These are phyloP conservation scores for Calameuta filiformis DNA, from an alignment of 2,888 invertebrate genomes.

Conservation along the genomic window DNA sequence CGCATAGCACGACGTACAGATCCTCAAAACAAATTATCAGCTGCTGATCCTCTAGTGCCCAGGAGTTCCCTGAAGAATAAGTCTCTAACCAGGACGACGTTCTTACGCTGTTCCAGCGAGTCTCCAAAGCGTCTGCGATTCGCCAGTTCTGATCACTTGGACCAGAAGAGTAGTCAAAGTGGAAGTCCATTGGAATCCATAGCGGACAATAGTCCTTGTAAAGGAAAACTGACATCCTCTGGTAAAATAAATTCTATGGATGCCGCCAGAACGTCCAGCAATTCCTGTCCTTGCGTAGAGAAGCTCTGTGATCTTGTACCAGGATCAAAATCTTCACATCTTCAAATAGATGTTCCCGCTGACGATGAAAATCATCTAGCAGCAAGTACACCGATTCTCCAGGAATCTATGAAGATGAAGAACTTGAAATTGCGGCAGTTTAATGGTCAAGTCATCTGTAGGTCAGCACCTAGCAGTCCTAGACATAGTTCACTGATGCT, in stretches of 20 bases:
- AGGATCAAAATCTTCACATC: background rate
- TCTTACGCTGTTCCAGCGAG: constrained; percentile 80
- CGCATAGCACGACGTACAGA: constrained; percentile 67
- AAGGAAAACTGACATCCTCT: constrained; percentile 66
- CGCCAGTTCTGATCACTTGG: constrained; percentile 76
- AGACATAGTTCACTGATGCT: constrained; percentile 42
- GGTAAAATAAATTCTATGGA: constrained; percentile 68
- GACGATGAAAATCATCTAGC: constrained; percentile 11
- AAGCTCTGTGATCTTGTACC: constrained; percentile 56
- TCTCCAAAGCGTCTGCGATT: constrained; percentile 86
- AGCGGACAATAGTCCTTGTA: constrained; percentile 70
- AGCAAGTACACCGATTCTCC: constrained; percentile 22
- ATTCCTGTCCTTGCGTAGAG: constrained; percentile 81
- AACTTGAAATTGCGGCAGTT: constrained; percentile 29
- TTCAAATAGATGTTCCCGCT: background rate
- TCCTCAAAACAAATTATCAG: constrained; percentile 34
- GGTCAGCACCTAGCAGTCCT: constrained; percentile 56
- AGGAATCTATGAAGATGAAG: constrained; percentile 19
- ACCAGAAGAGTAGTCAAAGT: constrained; percentile 69
- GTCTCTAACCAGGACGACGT: constrained; percentile 64
- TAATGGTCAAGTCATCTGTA: constrained; percentile 40
- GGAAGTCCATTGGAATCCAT: constrained; percentile 69
- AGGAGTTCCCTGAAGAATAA: constrained; percentile 79
- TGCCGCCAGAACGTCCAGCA: constrained; percentile 69
- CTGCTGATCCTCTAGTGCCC: constrained; percentile 61